Evolutionary conservation across 1,140 invertebrate genomes (phyloP), one percentile per base, ranked within the genome.

Genomic region (Helicoverpa zea): DNA sequence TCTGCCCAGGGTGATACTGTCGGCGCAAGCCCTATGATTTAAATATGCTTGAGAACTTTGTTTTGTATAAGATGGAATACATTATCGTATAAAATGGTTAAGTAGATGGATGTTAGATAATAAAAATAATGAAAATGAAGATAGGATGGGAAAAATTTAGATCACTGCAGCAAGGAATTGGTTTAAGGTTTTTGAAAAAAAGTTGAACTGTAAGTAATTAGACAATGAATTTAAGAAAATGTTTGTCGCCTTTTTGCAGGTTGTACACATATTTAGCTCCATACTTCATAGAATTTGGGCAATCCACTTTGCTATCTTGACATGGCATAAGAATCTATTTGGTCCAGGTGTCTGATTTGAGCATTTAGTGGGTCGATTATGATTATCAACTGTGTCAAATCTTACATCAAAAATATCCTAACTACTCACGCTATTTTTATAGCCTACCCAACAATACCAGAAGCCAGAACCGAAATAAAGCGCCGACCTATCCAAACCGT

Each of bases 1-100:
- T 59, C 73, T 68, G 87, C 87, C 85, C 83, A 80, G 74, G 87
- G 87, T 85, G 86, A 84, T 86, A 88, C 82, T 79, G 78, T 83
- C 84, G 64, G 83, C 82, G 35, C 61, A 75, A 75, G 70, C 56
- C 75, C 68, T 82, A 66, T 86, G 80, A 86, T 86, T 84, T 84
- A 80, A 82, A 84, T 82, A 58, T 78, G 73, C n/a, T 64, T 52
- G 18, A 64, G 58, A 77, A 64, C 49, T 64, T 76, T 51, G 59
- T 74, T 74, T 68, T 79, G 56, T 75, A 47, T 47, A 43, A 47
- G 56, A 43, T 18, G 10, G 56, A 75, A 75, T 75, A 75, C 47
- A 75, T 75, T 61, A 75, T 61, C 49, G 43, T 73, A 47, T 59
- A 75, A 9, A 47, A 49, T 18, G 16, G 12, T 49, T 61, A 16